Conservation (phyloP, 2,113 vertebrate species). For the Paramormyrops kingsleyae region DNA sequence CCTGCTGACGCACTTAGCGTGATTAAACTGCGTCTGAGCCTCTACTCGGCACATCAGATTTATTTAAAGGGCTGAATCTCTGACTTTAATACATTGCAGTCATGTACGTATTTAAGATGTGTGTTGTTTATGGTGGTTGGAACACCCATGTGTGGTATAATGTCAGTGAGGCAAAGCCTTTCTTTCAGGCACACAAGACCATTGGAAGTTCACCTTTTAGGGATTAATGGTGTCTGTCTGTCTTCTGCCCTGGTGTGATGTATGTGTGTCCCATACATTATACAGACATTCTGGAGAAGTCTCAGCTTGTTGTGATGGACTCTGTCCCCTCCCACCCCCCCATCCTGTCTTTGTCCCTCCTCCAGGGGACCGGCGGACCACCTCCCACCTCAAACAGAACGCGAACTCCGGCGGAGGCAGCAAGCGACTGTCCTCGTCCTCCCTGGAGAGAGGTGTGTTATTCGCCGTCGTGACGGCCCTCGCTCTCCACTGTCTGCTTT, state of each 20-base stretch:
- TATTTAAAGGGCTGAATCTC: background rate
- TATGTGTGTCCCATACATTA: background rate
- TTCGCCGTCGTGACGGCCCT: background rate
- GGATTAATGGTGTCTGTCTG: background rate
- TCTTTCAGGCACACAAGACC: background rate
- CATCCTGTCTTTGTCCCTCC: slow-evolving; percentile 26
- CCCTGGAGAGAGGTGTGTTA: slow-evolving; percentile 73
- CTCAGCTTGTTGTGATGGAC: background rate
- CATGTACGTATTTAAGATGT: background rate
- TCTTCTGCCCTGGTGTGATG: background rate
- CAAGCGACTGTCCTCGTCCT: slow-evolving; percentile 74
- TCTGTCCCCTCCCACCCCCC: too few relatives aligned
- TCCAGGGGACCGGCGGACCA: slow-evolving; percentile 64
- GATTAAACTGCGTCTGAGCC: background rate
- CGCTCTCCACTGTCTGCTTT: background rate
- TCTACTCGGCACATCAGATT: background rate
- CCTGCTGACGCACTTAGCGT: background rate
- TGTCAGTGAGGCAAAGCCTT: background rate
- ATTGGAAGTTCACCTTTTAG: background rate
- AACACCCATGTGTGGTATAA: background rate
- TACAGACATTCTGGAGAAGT: background rate
- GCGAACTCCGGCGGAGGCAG: slow-evolving; percentile 61
- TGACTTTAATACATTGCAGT: background rate
- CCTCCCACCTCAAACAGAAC: slow-evolving; percentile 68
- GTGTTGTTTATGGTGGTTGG: background rate